Base-by-base conservation (phyloP, 2,888 invertebrate species). In the Ctenicera cuprea region DNA sequence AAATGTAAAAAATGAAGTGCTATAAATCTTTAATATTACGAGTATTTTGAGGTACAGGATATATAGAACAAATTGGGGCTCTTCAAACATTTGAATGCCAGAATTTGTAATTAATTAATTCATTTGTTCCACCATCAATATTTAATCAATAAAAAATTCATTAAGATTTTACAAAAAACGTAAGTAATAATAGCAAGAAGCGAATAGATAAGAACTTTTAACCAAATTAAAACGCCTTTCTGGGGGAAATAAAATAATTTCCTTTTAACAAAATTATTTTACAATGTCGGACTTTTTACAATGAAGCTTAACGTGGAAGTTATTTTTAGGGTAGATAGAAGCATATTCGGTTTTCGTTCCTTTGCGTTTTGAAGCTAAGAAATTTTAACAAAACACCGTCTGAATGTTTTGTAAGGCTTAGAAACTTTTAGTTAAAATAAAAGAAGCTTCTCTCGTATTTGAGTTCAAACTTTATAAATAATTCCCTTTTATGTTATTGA, bases 311-410 rank as follows among this genome's bases (percentile, higher is more conserved):
- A 33, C 8, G 26, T 3, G 9, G 14, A 12, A 20, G 16, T 30
- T 54, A 54, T 54, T 54, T 54, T 54, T 54, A 54, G 54, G n/a
- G n/a, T 11, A 22, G 26, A 54, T 33, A 9, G 54, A 54, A 26
- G 14, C 52, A 8, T 9, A n/a, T 26, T 26, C 52, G 12, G 48
- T 16, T 48, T 20, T 14, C 41, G 16, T 14, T 50, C 5, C 26
- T 26, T 26, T 26, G 5, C 50, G 50, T 22, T 9, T 12, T 20
- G 22, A 11, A 20, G 22, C 50, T 16, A 20, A 20, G 22, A 50
- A 50, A 50, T 1, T 50, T 50, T 50, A 50, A 50, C 20, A 50
- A 20, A 50, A 50, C 4, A 50, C 50, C 0, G 3, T 16, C 20
- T 22, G 20, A 50, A 18, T 5, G 3, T 50, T 43, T 43, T 14